Base-by-base conservation (phyloP, 1,140 invertebrate genomes). In the Euborellia annulipes region DNA sequence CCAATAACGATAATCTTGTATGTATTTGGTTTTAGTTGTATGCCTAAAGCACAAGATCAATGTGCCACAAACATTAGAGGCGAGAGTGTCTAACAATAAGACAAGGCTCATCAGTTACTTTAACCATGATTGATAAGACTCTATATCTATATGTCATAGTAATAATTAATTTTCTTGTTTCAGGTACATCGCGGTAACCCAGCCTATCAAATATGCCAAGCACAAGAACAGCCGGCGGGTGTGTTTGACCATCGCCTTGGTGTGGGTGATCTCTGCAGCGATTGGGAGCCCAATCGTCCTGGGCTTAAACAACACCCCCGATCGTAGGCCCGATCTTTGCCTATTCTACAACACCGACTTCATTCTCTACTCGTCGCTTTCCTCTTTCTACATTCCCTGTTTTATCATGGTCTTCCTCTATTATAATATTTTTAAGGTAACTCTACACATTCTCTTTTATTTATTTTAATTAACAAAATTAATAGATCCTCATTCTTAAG, bases 321-420 rank as follows among this genome's bases (percentile, higher is more conserved):
- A 85, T 61, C 68, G 84, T 43, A 67, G 76, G 55, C 73, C 75
- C 38, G 76, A 84, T 58, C 73, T 83, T 51, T 98, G 94, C 67
- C 71, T 88, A 45, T 98, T 98, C 72, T 95, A 96, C 69, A 98
- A 97, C 69, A 82, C 85, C 39, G 85, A 97, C 67, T 99, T 98
- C 64, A 89, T 98, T 57, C 85, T 98, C 52, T 94, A 92, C 64
- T 98, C 92, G 9, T 98, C 93, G 36, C 74, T 98, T 54, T 88
- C 85, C 43, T 98, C 94, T 52, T 99, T 99, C 76, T 99, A 97
- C 65, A 96, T 98, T 59, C 95, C 95, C 3, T 98, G 93, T 65
- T 80, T 96, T 56, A 90, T 96, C 57, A 98, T 99, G 92, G 86
- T 98, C 59, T 90, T 92, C 64, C 78, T 99, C 21, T 99, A 99